A percentile compares a stretch with the other conserved stretches of the same genome.
These are phyloP conservation scores for Drusus annulatus DNA, from an alignment of 1,140 invertebrate genomes.

Conservation along the genomic window DNA sequence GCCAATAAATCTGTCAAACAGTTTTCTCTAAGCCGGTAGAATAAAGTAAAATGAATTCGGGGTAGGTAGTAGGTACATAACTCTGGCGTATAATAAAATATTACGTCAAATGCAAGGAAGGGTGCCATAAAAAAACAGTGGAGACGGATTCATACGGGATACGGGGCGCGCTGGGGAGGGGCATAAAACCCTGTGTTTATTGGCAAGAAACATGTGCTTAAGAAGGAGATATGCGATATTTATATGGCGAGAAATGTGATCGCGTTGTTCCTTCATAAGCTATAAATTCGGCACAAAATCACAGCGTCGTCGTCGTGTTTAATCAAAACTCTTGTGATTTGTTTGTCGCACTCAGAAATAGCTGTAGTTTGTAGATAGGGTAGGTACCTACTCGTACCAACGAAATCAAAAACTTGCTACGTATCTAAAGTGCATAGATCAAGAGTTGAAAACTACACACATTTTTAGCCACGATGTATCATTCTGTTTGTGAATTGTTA, in stretches of 20 bases:
- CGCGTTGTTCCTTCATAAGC: constrained; percentile 28
- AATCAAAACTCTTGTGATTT: constrained; percentile 29
- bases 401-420: no score
- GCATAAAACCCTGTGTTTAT: constrained; percentile 55
- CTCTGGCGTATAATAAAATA: constrained; percentile 54
- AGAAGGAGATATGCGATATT: constrained; percentile 54
- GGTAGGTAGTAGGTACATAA: constrained; percentile 36
- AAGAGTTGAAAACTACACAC: no score
- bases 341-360: neutral
- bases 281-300: constrained; percentile 38
- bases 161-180: constrained; percentile 11
- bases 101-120: constrained; percentile 58
- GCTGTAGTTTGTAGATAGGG: no score
- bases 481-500: no score
- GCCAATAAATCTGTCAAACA: constrained; percentile 60
- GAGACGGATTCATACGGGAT: constrained; percentile 24
- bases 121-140: constrained; percentile 52
- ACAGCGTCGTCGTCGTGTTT: constrained; percentile 19
- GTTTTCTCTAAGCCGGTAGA: constrained; percentile 58
- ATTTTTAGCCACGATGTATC: no score
- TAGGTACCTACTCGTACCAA: no score
- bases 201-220: constrained; percentile 55
- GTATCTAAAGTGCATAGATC: no score
- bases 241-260: constrained; percentile 47
- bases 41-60: constrained; percentile 58